These are phyloP conservation scores for Troides aeacus DNA, from an alignment of 2,888 invertebrate species.

Conservation along the genomic window DNA sequence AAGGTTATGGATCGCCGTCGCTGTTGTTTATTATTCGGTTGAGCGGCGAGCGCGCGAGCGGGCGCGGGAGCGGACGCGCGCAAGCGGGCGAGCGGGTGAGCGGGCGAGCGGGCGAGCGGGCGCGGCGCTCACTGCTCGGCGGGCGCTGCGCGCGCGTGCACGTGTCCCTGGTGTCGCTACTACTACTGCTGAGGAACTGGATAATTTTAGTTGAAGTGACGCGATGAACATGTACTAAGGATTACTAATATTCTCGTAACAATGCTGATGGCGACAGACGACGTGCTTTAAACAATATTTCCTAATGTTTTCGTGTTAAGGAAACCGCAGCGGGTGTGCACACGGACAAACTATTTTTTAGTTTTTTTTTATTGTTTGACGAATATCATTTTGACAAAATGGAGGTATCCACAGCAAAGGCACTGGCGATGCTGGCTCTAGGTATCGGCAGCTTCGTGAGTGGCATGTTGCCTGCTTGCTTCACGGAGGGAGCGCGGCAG, in stretches of 20 bases:
- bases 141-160: not conserved
- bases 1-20: no score
- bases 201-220: not conserved
- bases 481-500: constrained; percentile 79
- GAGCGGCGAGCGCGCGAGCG: no score
- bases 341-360: not conserved
- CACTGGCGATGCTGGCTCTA: constrained; percentile 82
- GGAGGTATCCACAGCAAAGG: constrained; percentile 80
- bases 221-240: constrained; percentile 1
- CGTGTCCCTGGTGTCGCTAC: not conserved
- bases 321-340: not conserved
- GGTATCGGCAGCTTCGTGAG: constrained; percentile 85
- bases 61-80: no score
- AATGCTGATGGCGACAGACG: constrained; percentile 5
- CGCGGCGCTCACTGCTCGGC: not conserved
- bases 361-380: not conserved
- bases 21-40: constrained; percentile 7
- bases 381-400: constrained; percentile 47
- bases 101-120: not conserved
- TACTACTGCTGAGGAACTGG: not conserved
- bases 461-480: constrained; percentile 85
- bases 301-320: not conserved
- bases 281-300: constrained; percentile 15
- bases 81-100: no score
- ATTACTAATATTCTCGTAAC: constrained; percentile 17